phyloP scores from a whole-genome alignment of 2,113 vertebrate species.

The Spea bombifrons region DNA sequence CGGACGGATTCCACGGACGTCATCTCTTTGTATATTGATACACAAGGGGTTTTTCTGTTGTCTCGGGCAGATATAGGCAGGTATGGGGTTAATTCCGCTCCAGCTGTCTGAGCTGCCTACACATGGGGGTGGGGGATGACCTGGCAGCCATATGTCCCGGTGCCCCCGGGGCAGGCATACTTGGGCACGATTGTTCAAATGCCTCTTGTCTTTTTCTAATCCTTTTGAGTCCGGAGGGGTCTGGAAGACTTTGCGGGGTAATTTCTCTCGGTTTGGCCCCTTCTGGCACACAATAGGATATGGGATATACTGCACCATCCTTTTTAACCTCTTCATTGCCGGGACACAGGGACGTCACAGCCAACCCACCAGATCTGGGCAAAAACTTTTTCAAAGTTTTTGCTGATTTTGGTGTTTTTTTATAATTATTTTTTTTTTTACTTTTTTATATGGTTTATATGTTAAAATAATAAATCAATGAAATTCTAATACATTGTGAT shows the following conservation, averaged over 20 bases:
- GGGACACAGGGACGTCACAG: neutral
- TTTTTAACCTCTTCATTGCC: neutral
- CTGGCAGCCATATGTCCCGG: slow-evolving; percentile 36
- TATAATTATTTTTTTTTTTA: too few relatives aligned
- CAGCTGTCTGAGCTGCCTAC: neutral
- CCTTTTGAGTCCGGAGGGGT: slow-evolving; percentile 7
- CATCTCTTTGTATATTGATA: neutral
- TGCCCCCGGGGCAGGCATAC: slow-evolving; percentile 15
- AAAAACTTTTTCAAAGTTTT: too few relatives aligned
- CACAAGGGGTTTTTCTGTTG: neutral
- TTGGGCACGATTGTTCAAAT: slow-evolving; percentile 26
- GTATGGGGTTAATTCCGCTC: neutral
- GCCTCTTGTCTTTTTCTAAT: slow-evolving; percentile 9
- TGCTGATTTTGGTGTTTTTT: too few relatives aligned
- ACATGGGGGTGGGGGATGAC: neutral
- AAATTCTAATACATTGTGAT: too few relatives aligned
- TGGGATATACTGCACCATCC: neutral
- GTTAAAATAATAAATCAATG: too few relatives aligned
- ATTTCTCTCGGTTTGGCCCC: neutral
- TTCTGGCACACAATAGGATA: neutral
- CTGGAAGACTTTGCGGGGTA: neutral
- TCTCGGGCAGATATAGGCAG: neutral
- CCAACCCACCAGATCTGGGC: too few relatives aligned
- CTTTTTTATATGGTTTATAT: too few relatives aligned
- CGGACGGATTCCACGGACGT: neutral